Base-by-base conservation (phyloP, 2,888 invertebrate species). In the Penaeus monodon region DNA sequence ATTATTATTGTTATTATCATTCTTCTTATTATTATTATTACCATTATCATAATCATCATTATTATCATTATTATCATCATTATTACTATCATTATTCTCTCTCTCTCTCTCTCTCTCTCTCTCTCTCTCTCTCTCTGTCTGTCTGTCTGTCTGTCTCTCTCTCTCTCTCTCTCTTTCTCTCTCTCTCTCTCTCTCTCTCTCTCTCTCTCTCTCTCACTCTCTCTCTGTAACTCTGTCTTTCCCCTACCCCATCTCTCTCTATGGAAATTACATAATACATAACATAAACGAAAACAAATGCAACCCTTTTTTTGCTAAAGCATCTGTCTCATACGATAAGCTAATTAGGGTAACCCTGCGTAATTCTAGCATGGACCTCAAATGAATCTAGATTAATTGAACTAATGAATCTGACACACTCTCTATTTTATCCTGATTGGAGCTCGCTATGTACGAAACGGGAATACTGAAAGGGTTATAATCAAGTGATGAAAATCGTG, bases 381-480 rank as follows among this genome's bases (percentile, higher is more conserved):
- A 82, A 82, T 82, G 82, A 74, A 82, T 63, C 82, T 64, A n/a
- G 33, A 82, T 82, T 73, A 82, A 82, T 74, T 33, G 74, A 63
- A 73, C 33, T 82, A 63, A 82, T 74, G 82, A 82, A 73, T 29
- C 81, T 73, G 64, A 82, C 74, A 63, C 57, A 63, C 57, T 38
- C 57, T 70, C 33, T 82, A 64, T 63, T 78, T 77, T 57, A n/a
- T 29, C 20, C 57, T 57, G 57, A 57, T 57, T 57, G 57, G 57
- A 57, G 57, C 14, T 17, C 3, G 57, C 14, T 57, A 12, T 20
- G 57, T 57, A 57, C 57, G 57, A 27, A n/a, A 24, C 68, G 29
- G n/a, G n/a, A 68, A 74, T 22, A 74, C 20, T 38, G 27, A 74
- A 22, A 74, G 33, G 38, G 74, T 38, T 29, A 74, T 29, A 74